Evolutionary conservation across 2,888 invertebrate genomes (phyloP).

Genomic region (Drosophila silvestris): DNA sequence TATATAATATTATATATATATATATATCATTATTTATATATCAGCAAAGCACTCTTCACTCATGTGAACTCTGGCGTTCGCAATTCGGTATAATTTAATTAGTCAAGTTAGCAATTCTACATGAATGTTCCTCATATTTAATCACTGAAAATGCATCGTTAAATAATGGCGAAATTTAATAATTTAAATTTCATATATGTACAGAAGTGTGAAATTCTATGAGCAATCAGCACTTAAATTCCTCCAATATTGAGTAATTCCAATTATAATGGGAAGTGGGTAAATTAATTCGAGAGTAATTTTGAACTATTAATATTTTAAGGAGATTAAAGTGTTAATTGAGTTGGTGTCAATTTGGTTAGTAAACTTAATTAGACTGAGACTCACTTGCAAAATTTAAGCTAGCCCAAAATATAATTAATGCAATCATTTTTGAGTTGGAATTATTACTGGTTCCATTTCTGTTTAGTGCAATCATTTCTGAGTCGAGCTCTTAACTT

Average conservation of each 20-base stretch:
- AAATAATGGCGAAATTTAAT: slow-evolving; percentile 36
- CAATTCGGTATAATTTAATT: slow-evolving; percentile 50
- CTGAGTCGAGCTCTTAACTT: not conserved
- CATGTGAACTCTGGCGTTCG: slow-evolving; percentile 52
- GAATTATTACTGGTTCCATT: not conserved
- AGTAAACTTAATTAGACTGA: not conserved
- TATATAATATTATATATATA: not conserved
- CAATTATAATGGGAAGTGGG: not conserved
- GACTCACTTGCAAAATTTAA: not conserved
- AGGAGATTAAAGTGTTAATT: not conserved
- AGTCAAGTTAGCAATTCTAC: slow-evolving; percentile 26
- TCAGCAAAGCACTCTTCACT: slow-evolving; percentile 17
- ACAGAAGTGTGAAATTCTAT: slow-evolving; percentile 12
- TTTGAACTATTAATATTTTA: not conserved
- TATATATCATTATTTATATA: not conserved
- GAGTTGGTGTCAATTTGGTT: not conserved
- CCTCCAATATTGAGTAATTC: not conserved
- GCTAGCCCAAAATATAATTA: not conserved
- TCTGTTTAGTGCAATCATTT: not conserved
- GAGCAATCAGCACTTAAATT: not conserved
- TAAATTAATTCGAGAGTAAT: not conserved
- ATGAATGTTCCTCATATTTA: slow-evolving; percentile 26
- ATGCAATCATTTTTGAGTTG: not conserved
- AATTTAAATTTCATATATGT: slow-evolving; percentile 14
- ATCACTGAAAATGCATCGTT: slow-evolving; percentile 29